phyloP scores from a whole-genome alignment of 2,888 invertebrate species.

The Aromia moschata region DNA sequence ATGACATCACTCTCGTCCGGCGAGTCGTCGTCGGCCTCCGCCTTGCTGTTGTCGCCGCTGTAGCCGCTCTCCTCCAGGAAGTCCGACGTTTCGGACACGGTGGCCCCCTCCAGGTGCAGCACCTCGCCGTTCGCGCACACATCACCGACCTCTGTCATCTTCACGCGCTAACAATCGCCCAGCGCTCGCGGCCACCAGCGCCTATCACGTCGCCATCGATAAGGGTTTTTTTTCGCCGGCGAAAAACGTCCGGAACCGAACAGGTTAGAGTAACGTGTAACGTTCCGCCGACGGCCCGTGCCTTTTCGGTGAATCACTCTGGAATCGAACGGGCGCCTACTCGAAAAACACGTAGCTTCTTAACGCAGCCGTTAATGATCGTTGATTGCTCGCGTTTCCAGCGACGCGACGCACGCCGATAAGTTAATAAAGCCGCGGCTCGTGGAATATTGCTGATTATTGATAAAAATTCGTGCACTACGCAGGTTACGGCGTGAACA shows the following conservation, averaged over 20 bases:
- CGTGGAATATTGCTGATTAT: conserved; percentile 3
- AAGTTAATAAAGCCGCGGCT: background rate
- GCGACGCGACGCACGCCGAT: background rate
- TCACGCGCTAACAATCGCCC: conserved; percentile 5
- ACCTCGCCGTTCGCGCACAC: conserved; percentile 22
- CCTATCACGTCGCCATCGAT: conserved; percentile 23
- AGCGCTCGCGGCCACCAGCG: too few relatives aligned
- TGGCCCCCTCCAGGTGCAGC: conserved; percentile 40
- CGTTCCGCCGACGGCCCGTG: background rate
- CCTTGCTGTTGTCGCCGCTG: conserved; percentile 22
- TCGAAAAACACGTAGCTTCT: too few relatives aligned
- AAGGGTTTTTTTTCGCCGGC: conserved; percentile 8
- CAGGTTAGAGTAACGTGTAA: too few relatives aligned
- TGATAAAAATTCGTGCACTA: conserved; percentile 5
- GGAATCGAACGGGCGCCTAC: conserved; percentile 2
- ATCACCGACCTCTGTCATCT: conserved; percentile 16
- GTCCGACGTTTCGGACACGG: conserved; percentile 46
- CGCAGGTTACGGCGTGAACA: background rate
- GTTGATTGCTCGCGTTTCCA: too few relatives aligned
- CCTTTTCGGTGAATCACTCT: conserved; percentile 17
- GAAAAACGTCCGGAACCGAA: background rate
- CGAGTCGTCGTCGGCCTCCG: conserved; percentile 22
- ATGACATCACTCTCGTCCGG: conserved; percentile 51
- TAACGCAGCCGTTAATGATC: too few relatives aligned
- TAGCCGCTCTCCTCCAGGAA: conserved; percentile 32